These are phyloP conservation scores for Apus apus DNA, from an alignment of 2,113 vertebrate genomes.

Conservation along the genomic window DNA sequence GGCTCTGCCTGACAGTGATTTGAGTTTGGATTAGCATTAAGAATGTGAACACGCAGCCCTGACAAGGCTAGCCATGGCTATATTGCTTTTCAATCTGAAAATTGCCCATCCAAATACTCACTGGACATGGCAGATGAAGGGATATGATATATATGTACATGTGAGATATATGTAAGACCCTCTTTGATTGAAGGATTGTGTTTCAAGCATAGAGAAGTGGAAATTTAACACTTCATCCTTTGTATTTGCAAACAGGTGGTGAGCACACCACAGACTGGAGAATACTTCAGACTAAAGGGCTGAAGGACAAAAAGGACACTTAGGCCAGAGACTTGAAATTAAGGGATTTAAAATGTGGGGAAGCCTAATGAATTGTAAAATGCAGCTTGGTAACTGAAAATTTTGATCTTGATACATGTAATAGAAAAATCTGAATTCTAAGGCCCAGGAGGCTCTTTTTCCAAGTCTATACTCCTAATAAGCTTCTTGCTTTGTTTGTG, in stretches of 20 bases:
- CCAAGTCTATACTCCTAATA: not conserved
- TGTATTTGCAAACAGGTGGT: not conserved
- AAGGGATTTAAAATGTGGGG: not conserved
- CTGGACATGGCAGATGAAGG: not conserved
- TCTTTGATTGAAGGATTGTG: not conserved
- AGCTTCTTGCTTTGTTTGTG: not conserved
- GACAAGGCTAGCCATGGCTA: not conserved
- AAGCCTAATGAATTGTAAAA: not conserved
- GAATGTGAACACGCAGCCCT: not conserved
- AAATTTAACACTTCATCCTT: not conserved
- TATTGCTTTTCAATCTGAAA: not conserved
- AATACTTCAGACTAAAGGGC: not conserved
- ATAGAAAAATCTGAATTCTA: not conserved
- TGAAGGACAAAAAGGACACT: not conserved
- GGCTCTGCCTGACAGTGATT: not conserved
- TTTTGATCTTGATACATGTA: not conserved
- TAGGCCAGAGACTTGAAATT: not conserved
- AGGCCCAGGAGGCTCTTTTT: not conserved
- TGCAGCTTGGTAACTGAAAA: not conserved
- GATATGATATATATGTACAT: too few species aligned
- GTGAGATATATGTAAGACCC: not conserved
- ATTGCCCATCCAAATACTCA: not conserved
- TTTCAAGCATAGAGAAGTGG: not conserved
- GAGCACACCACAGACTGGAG: not conserved
- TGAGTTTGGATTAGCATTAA: not conserved